Conservation (phyloP, 2,113 vertebrate genomes). For the Lynx canadensis region DNA sequence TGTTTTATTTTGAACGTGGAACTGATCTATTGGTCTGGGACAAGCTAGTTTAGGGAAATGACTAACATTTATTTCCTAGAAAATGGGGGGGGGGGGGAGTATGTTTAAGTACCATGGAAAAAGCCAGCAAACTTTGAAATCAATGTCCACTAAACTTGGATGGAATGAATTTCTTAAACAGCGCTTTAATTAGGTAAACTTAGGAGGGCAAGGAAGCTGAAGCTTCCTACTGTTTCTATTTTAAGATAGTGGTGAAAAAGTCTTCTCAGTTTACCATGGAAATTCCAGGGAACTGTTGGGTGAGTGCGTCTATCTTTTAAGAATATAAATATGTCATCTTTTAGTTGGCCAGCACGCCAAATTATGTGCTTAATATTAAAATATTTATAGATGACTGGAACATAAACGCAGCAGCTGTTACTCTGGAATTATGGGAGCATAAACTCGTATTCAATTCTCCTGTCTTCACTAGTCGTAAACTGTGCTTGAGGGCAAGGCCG, state of each 20-base stretch:
- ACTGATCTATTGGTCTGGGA: constrained; percentile 1
- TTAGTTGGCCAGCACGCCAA: background rate
- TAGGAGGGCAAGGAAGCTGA: background rate
- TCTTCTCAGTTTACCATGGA: background rate
- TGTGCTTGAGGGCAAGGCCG: background rate
- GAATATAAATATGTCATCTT: background rate
- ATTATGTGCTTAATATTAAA: constrained; percentile 37
- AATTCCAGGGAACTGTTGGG: background rate
- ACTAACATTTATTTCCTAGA: constrained; percentile 30
- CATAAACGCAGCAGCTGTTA: background rate
- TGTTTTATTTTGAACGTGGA: constrained; percentile 44
- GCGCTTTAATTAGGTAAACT: background rate
- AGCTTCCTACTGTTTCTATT: background rate
- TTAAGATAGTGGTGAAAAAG: background rate
- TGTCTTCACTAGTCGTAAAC: background rate
- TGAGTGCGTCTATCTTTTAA: background rate
- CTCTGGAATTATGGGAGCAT: background rate
- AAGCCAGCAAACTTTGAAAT: constrained; percentile 49
- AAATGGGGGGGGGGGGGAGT: background rate
- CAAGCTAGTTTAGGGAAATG: constrained; percentile 12
- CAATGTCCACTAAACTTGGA: background rate
- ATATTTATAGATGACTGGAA: background rate
- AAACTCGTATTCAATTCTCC: background rate
- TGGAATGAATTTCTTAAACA: background rate
- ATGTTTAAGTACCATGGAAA: constrained; percentile 4